Evolutionary conservation across 2,888 invertebrate genomes (phyloP).

Genomic region (Dicranocentrus wangi): DNA sequence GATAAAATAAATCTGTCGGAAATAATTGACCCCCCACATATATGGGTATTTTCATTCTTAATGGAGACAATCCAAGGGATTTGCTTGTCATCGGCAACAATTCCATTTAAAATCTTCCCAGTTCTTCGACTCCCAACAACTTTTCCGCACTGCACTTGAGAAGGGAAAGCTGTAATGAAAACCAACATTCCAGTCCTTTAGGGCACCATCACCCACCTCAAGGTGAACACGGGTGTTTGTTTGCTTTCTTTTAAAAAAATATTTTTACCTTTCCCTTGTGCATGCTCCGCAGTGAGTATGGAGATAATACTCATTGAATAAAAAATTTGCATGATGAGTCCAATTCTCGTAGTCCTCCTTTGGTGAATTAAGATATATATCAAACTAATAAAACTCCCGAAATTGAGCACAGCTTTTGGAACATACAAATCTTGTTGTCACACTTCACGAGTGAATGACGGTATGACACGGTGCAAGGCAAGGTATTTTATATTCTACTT

Average conservation of each 20-base stretch:
- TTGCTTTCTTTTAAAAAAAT: background rate
- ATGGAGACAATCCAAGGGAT: conserved; percentile 58
- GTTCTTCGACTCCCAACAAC: background rate
- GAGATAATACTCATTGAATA: conserved; percentile 29
- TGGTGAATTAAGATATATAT: background rate
- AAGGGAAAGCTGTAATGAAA: conserved; percentile 23
- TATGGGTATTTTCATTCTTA: conserved; percentile 42
- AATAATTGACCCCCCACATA: conserved; percentile 47
- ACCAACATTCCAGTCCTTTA: too few species aligned
- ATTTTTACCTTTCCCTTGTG: conserved; percentile 45
- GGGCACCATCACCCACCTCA: too few species aligned
- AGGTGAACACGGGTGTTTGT: conserved; percentile 24
- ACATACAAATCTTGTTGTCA: conserved; percentile 7
- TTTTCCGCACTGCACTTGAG: conserved; percentile 13
- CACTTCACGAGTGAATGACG: conserved; percentile 49
- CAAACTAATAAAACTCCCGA: background rate
- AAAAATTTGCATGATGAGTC: conserved; percentile 25
- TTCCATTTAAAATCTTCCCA: conserved; percentile 38
- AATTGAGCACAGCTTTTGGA: background rate
- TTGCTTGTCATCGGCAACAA: background rate
- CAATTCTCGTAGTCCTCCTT: too few species aligned
- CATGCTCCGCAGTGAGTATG: conserved; percentile 26
- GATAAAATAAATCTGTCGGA: conserved; percentile 24
- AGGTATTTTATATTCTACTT: conserved; percentile 47
- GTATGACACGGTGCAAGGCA: background rate